Evolutionary conservation across 2,888 invertebrate species (phyloP).

Genomic region (Tiliacea citrago): DNA sequence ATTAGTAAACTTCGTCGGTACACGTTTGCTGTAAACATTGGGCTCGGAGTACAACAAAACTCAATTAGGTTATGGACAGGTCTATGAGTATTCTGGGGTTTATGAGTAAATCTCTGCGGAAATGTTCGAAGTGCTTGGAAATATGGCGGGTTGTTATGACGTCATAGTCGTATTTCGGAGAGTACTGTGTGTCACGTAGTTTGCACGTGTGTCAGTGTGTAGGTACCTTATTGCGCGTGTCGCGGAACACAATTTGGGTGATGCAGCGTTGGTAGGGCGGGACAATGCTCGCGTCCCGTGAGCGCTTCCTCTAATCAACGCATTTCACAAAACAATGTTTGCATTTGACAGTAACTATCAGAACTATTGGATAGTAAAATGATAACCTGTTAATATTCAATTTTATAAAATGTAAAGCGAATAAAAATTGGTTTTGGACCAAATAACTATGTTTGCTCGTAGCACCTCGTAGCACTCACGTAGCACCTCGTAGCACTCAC

Average conservation of each 20-base stretch:
- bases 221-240: slow-evolving; percentile 56
- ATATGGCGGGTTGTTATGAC: slow-evolving; percentile 42
- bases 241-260: slow-evolving; percentile 68
- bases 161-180: slow-evolving; percentile 39
- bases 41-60: slow-evolving; percentile 39
- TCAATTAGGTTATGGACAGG: slow-evolving; percentile 60
- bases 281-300: slow-evolving; percentile 45
- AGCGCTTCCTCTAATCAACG: slow-evolving; percentile 47
- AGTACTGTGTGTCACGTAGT: slow-evolving; percentile 44
- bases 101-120: slow-evolving; percentile 58
- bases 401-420: background rate
- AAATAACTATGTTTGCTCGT: background rate
- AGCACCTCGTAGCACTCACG: background rate
- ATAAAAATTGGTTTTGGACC: background rate
- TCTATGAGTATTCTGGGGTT: slow-evolving; percentile 47
- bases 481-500: background rate
- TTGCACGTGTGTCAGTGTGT: slow-evolving; percentile 38
- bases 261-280: slow-evolving; percentile 56
- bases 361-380: slow-evolving; percentile 14
- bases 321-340: slow-evolving; percentile 43
- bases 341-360: slow-evolving; percentile 39
- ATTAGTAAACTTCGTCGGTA: slow-evolving; percentile 37
- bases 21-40: slow-evolving; percentile 42
- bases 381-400: background rate
- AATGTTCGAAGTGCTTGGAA: slow-evolving; percentile 50